Percentiles rank a stretch among this genome's conserved stretches.
Conservation (phyloP, 2,888 invertebrate genomes). For the Enchytraeus crypticus region DNA sequence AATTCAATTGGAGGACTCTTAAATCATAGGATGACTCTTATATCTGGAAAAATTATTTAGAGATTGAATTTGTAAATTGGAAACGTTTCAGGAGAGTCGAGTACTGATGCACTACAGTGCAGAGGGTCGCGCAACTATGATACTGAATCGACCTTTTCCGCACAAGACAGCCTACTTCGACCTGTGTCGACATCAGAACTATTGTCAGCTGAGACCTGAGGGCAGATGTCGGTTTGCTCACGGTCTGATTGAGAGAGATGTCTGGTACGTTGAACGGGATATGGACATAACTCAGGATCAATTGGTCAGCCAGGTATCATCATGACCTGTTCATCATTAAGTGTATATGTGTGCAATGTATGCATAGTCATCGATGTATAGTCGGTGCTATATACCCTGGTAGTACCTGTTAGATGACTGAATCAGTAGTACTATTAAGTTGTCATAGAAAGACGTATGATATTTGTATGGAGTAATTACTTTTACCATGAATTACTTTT, state of each 20-base stretch:
- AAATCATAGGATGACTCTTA: too few species aligned
- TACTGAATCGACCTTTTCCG: constrained; percentile 33
- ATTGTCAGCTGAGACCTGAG: constrained; percentile 27
- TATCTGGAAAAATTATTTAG: too few species aligned
- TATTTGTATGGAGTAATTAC: too few species aligned
- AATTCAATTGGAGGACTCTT: too few species aligned
- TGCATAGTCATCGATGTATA: too few species aligned
- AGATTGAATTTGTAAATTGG: too few species aligned
- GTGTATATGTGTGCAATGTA: too few species aligned
- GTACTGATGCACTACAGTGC: constrained; percentile 34
- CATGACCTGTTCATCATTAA: too few species aligned
- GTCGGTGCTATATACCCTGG: not conserved
- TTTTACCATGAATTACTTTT: too few species aligned
- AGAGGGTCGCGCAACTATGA: constrained; percentile 28
- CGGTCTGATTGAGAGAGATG: constrained; percentile 39
- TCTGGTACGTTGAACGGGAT: constrained; percentile 43
- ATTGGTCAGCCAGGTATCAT: constrained; percentile 28
- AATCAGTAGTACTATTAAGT: too few species aligned
- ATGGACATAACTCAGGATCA: constrained; percentile 31
- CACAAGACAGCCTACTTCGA: constrained; percentile 40
- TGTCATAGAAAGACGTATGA: too few species aligned
- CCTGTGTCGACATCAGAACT: constrained; percentile 37
- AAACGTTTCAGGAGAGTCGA: constrained; percentile 23
- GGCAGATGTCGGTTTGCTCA: constrained; percentile 37
- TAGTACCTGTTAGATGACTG: too few species aligned